Evolutionary conservation across 2,888 invertebrate genomes (phyloP).

Genomic region (Pyralis farinalis): DNA sequence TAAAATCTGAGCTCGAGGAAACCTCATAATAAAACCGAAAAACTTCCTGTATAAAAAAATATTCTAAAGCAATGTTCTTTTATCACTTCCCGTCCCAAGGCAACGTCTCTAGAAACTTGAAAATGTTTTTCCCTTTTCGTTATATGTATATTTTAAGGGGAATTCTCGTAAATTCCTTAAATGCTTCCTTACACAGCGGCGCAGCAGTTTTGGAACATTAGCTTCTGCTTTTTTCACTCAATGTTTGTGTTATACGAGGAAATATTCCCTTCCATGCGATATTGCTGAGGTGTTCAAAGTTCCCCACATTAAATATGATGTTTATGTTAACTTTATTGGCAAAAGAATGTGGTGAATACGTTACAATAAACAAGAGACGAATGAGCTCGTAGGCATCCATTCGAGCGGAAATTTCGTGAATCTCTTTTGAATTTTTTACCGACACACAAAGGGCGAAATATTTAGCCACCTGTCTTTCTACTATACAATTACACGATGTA

Average conservation of each 20-base stretch:
- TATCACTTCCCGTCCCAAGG: constrained; percentile 37
- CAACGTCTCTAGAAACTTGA: constrained; percentile 37
- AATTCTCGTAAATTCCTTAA: constrained; percentile 53
- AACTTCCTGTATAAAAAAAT: constrained; percentile 31
- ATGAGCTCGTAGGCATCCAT: too few species aligned
- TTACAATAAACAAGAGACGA: not conserved
- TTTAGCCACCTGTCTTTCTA: too few species aligned
- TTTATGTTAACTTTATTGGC: constrained; percentile 6
- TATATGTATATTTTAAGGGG: constrained; percentile 48
- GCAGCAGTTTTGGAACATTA: constrained; percentile 30
- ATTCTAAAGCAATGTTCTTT: constrained; percentile 39
- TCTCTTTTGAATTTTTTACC: too few species aligned
- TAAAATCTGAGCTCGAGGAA: constrained; percentile 24
- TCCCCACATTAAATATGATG: constrained; percentile 26
- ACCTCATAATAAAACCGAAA: constrained; percentile 30
- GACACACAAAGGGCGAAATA: too few species aligned
- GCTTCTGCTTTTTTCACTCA: constrained; percentile 27
- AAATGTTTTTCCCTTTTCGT: constrained; percentile 37
- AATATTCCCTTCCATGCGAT: constrained; percentile 8
- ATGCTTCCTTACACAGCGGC: constrained; percentile 43
- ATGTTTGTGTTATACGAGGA: constrained; percentile 10
- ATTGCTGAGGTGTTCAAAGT: constrained; percentile 19
- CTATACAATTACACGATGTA: too few species aligned
- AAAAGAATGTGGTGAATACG: constrained; percentile 4
- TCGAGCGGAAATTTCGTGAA: too few species aligned